Conservation (phyloP, 2,888 invertebrate genomes). For the Eupelmus urozonus region DNA sequence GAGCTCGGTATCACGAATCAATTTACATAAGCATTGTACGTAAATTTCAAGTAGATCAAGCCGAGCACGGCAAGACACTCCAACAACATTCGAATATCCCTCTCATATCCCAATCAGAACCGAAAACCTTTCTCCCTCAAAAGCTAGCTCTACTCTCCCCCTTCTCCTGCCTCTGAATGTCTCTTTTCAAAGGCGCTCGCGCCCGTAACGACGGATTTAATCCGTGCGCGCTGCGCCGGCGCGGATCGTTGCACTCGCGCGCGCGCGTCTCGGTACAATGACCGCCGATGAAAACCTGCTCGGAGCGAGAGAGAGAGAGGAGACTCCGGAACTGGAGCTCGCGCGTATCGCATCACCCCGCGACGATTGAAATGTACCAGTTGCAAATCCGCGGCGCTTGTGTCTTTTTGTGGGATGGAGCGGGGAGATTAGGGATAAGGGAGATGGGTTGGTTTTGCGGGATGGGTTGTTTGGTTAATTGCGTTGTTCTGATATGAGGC, state of each 20-base stretch:
- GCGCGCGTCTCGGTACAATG: constrained; percentile 54
- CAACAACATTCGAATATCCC: too few species aligned
- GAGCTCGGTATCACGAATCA: too few species aligned
- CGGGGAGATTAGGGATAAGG: neutral
- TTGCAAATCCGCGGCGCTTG: neutral
- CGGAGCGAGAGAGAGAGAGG: constrained; percentile 32
- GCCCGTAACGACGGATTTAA: constrained; percentile 44
- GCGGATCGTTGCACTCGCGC: constrained; percentile 50
- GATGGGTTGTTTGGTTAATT: constrained; percentile 41
- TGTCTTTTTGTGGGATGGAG: neutral
- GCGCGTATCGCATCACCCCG: constrained; percentile 25
- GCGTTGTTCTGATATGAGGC: constrained; percentile 37
- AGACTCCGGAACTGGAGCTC: constrained; percentile 51
- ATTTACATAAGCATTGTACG: too few species aligned
- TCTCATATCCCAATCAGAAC: too few species aligned
- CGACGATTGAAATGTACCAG: constrained; percentile 55
- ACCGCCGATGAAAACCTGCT: constrained; percentile 59
- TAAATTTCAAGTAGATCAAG: too few species aligned
- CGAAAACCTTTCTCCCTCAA: too few species aligned
- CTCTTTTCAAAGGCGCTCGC: constrained; percentile 18
- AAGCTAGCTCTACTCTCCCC: neutral
- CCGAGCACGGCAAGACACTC: too few species aligned
- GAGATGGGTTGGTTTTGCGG: neutral
- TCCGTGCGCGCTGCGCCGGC: constrained; percentile 21
- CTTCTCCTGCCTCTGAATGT: constrained; percentile 6